These are phyloP conservation scores for Aegithalos caudatus DNA, from an alignment of 2,113 vertebrate species.

Conservation along the genomic window DNA sequence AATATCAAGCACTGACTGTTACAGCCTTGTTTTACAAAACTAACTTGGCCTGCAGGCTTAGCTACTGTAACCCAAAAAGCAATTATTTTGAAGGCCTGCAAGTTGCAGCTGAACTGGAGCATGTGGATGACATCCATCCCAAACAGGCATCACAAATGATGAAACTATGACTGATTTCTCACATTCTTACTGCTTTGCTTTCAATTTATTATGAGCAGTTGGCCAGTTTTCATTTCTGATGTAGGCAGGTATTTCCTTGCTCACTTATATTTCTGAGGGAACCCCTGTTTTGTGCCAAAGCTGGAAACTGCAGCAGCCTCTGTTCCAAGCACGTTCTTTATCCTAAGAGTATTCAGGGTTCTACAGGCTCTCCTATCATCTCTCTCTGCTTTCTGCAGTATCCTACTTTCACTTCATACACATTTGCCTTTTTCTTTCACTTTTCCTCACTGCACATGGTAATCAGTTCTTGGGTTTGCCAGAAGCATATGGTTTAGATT, in stretches of 20 bases:
- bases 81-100: neutral
- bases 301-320: neutral
- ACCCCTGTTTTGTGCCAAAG: neutral
- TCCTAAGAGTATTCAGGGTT: neutral
- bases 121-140: neutral
- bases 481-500: neutral
- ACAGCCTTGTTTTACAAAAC: neutral
- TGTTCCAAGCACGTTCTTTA: neutral
- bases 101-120: neutral
- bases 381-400: neutral
- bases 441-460: neutral
- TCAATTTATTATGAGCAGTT: neutral
- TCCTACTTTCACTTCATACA: neutral
- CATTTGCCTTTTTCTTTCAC: neutral
- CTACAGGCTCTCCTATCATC: neutral
- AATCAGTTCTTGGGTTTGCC: neutral
- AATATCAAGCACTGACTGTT: constrained; percentile 8
- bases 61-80: neutral
- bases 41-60: neutral
- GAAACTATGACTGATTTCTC: neutral
- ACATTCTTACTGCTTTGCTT: neutral
- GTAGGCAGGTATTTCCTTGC: neutral
- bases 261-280: neutral
- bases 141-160: neutral
- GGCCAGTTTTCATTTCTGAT: neutral